Base-by-base conservation (phyloP, 1,140 invertebrate genomes). In the Andrena cerasifolii region DNA sequence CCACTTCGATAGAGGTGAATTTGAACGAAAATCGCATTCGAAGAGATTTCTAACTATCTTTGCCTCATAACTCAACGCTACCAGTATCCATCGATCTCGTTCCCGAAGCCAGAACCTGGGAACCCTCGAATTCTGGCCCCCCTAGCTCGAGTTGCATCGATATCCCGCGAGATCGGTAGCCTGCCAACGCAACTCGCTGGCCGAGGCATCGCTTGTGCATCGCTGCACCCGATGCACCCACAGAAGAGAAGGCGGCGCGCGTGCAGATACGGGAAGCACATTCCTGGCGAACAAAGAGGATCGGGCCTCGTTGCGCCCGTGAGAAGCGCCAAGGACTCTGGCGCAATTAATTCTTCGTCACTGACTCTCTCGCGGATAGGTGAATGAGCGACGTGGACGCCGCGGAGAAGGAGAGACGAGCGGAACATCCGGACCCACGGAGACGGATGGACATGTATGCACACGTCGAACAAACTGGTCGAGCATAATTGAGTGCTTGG, bases 301-400 rank as follows among this genome's bases (percentile, higher is more conserved):
- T 84, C 80, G 80, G 59, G 62, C 79, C 80, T 56, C 72, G 74
- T 59, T 63, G 45, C 80, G 79, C 78, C 58, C 63, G 68, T 78
- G 75, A 83, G 81, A 66, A 84, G 68, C 81, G 77, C 80, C 80
- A 84, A 84, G 82, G 82, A 83, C 80, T 84, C 65, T 26, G 80
- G 76, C 40, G 82, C 82, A 84, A 84, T 84, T 84, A 84, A 84
- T 84, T 84, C 80, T 84, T 84, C 82, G 82, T 83, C 80, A 83
- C 76, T 79, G 80, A 47, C 80, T 83, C 80, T 83, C 70, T 49
- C 21, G 40, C 54, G 68, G 36, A 72, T 49, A 40, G 67, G 53
- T 31, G 70, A 71, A 47, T 31, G 76, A 67, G 45, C 51, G 80
- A 83, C 12, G 58, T 43, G 67, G 75, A 78, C 36, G 21, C 6